Percentiles rank a stretch among this genome's conserved stretches.
These are phyloP conservation scores for Callaeas wilsoni DNA, from an alignment of 2,113 vertebrate species.

Conservation along the genomic window DNA sequence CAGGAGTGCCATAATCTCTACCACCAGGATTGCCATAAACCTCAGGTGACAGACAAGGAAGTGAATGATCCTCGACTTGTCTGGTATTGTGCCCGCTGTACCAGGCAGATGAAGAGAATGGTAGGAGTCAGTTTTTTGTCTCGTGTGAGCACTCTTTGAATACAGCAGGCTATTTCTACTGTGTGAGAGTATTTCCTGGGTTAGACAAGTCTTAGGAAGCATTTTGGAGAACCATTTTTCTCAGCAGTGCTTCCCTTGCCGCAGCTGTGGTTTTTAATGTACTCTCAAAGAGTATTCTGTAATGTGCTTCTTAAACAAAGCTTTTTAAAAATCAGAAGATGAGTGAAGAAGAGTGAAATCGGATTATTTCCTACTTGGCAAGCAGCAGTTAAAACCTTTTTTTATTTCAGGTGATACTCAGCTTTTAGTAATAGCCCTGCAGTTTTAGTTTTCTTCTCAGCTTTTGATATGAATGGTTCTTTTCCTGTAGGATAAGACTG, in stretches of 20 bases:
- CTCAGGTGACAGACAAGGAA: conserved; percentile 97
- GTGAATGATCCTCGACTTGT: conserved; percentile 95
- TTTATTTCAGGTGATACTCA: background rate
- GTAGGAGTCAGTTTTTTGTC: conserved; percentile 72
- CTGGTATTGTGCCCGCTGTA: conserved; percentile 98
- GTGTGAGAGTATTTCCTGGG: background rate
- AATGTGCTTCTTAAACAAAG: background rate
- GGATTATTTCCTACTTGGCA: background rate
- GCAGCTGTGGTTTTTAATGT: background rate
- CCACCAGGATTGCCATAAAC: conserved; percentile 98
- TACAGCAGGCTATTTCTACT: background rate
- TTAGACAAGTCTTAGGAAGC: background rate
- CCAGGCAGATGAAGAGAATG: conserved; percentile 97
- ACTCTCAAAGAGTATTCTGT: background rate
- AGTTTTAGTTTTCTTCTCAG: background rate
- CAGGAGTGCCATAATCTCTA: conserved; percentile 99
- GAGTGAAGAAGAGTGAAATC: background rate
- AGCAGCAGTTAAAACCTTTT: background rate
- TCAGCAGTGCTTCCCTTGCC: background rate
- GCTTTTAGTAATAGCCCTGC: background rate
- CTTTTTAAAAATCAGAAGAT: background rate
- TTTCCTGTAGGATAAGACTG: background rate
- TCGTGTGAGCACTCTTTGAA: background rate
- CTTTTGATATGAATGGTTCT: background rate
- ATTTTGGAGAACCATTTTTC: background rate